Percentiles rank a stretch among this genome's conserved stretches.
Conservation (phyloP, 30 jellyfish, hydroid and myxozoan genomes). For the Hydractinia echinata region DNA sequence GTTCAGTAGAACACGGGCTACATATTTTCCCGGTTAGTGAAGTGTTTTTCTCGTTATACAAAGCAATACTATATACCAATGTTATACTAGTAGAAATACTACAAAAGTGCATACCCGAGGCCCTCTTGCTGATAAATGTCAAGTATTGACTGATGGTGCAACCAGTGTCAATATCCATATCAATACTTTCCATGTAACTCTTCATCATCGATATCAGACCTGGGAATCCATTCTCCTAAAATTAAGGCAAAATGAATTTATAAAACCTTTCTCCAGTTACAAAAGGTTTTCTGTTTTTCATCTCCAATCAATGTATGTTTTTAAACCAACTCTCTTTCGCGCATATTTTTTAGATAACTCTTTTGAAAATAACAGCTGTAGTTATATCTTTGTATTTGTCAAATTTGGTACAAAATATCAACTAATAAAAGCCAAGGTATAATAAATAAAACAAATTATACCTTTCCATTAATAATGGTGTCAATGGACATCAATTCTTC, state of each 20-base stretch:
- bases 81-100: neutral
- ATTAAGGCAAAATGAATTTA: neutral
- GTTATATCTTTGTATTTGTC: neutral
- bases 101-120: conserved; percentile 63
- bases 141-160: conserved; percentile 95
- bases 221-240: conserved; percentile 89
- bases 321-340: neutral
- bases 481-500: conserved; percentile 86
- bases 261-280: no score
- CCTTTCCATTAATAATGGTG: conserved; percentile 90
- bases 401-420: conserved; percentile 56
- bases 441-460: no score
- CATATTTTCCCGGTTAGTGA: neutral
- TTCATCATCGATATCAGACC: conserved; percentile 91
- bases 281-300: no score
- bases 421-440: conserved; percentile 78
- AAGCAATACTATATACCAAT: no score
- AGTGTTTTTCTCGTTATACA: neutral
- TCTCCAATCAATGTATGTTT: no score
- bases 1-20: neutral
- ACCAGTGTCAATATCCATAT: conserved; percentile 89
- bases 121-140: conserved; percentile 72
- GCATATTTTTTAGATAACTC: neutral
- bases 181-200: conserved; percentile 83
- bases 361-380: neutral